A percentile compares a stretch with the other conserved stretches of the same genome.
Conservation (phyloP, 2,888 invertebrate species). For the Polyploca ridens region DNA sequence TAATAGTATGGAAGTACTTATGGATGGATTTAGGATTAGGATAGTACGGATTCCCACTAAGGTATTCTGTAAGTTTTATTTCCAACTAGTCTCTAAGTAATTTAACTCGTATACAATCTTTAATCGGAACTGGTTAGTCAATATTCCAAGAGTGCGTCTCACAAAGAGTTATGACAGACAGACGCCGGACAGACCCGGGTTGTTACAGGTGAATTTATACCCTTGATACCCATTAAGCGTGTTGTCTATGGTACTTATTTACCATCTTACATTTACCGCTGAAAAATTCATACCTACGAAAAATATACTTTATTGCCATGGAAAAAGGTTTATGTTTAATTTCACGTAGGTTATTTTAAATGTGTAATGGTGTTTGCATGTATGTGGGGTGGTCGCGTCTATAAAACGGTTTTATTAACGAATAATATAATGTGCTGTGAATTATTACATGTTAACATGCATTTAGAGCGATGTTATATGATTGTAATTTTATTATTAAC, state of each 20-base stretch:
- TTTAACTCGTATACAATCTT: background rate
- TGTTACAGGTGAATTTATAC: slow-evolving; percentile 54
- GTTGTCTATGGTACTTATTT: slow-evolving; percentile 35
- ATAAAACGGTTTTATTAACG: slow-evolving; percentile 47
- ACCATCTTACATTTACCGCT: slow-evolving; percentile 22
- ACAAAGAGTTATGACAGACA: slow-evolving; percentile 46
- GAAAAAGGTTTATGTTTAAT: background rate
- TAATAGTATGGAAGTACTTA: no score
- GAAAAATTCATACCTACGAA: background rate
- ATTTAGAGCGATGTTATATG: slow-evolving; percentile 15
- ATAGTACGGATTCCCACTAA: background rate
- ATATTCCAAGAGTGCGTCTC: slow-evolving; percentile 36
- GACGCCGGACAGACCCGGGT: slow-evolving; percentile 40
- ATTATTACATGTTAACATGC: slow-evolving; percentile 34
- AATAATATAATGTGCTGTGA: slow-evolving; percentile 34
- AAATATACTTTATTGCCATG: slow-evolving; percentile 13
- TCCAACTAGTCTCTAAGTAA: background rate
- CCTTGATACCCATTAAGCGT: slow-evolving; percentile 46
- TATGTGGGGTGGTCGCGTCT: slow-evolving; percentile 50
- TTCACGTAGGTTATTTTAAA: slow-evolving; percentile 21
- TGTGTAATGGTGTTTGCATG: slow-evolving; percentile 33
- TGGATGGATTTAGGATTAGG: no score
- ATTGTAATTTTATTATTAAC: slow-evolving; percentile 1
- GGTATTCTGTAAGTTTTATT: background rate
- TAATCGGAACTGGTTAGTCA: slow-evolving; percentile 13